phyloP scores from a whole-genome alignment of 2,797 vertebrate species.

The Galagoides demidoff region DNA sequence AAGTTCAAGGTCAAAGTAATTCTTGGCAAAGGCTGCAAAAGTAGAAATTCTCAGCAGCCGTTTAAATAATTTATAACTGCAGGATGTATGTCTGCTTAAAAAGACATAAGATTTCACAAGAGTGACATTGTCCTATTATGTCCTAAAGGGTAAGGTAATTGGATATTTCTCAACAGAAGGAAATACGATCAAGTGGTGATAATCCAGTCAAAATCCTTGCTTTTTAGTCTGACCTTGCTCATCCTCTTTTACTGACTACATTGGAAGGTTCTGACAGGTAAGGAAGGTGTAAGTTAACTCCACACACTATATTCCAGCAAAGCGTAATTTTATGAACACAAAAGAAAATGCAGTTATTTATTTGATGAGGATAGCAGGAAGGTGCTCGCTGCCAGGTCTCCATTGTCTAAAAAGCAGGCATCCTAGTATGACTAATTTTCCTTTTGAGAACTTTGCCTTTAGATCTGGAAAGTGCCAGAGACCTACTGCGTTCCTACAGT shows the following conservation, averaged over 20 bases:
- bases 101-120: constrained; percentile 47
- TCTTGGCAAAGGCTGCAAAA: constrained; percentile 39
- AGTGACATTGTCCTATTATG: constrained; percentile 45
- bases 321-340: not conserved
- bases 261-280: constrained; percentile 25
- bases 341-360: not conserved
- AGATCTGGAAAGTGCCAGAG: not conserved
- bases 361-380: not conserved
- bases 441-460: not conserved
- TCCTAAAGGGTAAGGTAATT: not conserved
- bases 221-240: constrained; percentile 21
- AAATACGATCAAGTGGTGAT: not conserved
- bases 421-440: not conserved
- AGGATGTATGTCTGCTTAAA: constrained; percentile 16
- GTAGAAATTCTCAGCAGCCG: constrained; percentile 44
- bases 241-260: not conserved
- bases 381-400: not conserved
- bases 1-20: constrained; percentile 67
- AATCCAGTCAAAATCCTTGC: not conserved
- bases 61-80: constrained; percentile 68
- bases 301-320: not conserved
- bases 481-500: not conserved
- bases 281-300: not conserved
- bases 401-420: not conserved
- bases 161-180: not conserved